phyloP scores from a whole-genome alignment of 2,113 vertebrate species.

The Cricetomys ansorgei region DNA sequence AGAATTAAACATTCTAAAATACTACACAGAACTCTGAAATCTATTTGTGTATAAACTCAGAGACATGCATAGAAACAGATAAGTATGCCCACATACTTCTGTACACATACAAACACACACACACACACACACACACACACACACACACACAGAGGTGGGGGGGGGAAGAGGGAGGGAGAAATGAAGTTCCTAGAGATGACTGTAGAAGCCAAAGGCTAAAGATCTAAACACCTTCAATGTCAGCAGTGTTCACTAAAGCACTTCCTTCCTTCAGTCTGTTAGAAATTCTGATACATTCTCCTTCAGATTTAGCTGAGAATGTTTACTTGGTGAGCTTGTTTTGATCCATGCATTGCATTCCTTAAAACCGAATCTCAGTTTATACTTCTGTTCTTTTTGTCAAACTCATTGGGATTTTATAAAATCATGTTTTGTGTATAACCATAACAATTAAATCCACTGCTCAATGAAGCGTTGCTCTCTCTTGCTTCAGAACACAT shows the following conservation, averaged over 20 bases:
- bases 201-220: not conserved
- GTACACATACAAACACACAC: too few relatives aligned
- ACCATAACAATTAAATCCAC: not conserved
- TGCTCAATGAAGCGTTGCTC: not conserved
- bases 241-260: not conserved
- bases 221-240: not conserved
- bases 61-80: not conserved
- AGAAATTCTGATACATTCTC: not conserved
- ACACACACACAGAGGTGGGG: not conserved
- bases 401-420: not conserved
- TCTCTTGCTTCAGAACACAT: not conserved
- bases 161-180: not conserved
- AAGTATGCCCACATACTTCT: not conserved
- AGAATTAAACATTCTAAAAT: not conserved
- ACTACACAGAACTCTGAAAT: not conserved
- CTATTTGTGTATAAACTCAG: not conserved
- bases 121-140: not conserved
- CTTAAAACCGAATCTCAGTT: not conserved
- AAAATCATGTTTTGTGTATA: not conserved
- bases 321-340: slow-evolving; percentile 5
- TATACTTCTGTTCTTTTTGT: not conserved
- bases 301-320: not conserved
- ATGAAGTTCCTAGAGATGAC: not conserved
- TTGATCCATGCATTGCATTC: not conserved
- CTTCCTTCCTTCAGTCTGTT: not conserved